Evolutionary conservation across 2,797 vertebrate genomes (phyloP), one percentile per base, ranked within the genome.

Genomic region (Antrozous pallidus): DNA sequence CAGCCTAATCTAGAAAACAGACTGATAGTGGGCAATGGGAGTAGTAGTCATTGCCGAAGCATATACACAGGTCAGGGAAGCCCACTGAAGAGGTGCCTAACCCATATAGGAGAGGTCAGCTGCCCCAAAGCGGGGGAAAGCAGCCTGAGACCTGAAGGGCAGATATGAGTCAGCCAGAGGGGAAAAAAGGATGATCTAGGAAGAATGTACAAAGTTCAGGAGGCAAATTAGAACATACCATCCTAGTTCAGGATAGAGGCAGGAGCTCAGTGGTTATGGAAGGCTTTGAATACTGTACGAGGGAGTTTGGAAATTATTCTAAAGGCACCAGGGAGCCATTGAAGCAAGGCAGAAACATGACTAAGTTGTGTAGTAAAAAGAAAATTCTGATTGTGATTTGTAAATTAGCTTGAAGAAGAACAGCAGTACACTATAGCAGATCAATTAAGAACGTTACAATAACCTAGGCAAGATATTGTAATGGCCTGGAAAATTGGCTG

Each of bases 331-430:
- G 31, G 12, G 13, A 81, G n/a, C 58, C 16, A 73, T 7, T 67
- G 58, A 92, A n/a, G 16, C 18, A 33, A 9, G 28, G 13, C 38
- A 92, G 84, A 73, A 28, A 71, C 40, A 77, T 38, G 47, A 73
- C n/a, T 14, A 28, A 31, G 16, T 18, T 84, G 31, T 33, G 2
- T 28, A 51, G 63, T 28, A 33, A 10, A 45, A 77, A 70, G 33
- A 86, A 71, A 74, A 85, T 81, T 82, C 65, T 73, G 24, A 5
- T n/a, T 49, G 4, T 82, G 71, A 67, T 61, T 92, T 77, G 18
- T 33, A 95, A 88, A 40, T 33, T 18, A 31, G 11, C 80, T 40
- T 49, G n/a, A 89, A 88, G n/a, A 89, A 88, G 80, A 91, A 33
- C 10, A 49, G 28, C 6, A 79, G 14, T 22, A 40, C 42, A 26